Evolutionary conservation across 2,113 vertebrate species (phyloP).

Genomic region (Halichoerus grypus): DNA sequence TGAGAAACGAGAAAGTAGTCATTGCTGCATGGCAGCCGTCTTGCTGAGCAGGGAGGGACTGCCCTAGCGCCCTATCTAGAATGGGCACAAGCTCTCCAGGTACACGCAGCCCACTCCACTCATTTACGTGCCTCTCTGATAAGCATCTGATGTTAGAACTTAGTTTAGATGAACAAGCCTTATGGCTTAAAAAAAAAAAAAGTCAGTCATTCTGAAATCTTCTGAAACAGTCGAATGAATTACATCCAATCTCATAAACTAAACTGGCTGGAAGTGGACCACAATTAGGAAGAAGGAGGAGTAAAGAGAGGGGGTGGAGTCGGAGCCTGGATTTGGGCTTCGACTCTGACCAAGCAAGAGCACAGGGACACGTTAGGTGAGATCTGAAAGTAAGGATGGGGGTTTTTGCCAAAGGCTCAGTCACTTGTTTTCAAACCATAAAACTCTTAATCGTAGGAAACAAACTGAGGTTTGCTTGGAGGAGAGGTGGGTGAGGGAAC

Average conservation of each 20-base stretch:
- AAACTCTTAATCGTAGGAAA: background rate
- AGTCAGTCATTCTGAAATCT: background rate
- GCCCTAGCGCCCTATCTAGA: background rate
- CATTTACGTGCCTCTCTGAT: background rate
- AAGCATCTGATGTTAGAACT: background rate
- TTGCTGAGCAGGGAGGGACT: background rate
- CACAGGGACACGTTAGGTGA: background rate
- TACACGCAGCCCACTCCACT: background rate
- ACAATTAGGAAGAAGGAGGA: background rate
- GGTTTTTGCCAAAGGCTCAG: background rate
- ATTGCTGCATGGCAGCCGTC: rapidly evolving
- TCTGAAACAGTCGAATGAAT: background rate
- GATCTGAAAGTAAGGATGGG: background rate
- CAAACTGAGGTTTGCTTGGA: background rate
- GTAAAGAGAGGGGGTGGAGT: background rate
- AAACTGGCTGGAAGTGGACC: background rate
- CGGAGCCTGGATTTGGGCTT: background rate
- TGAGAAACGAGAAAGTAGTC: background rate
- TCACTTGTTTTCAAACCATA: background rate
- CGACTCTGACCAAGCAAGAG: background rate
- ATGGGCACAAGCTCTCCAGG: background rate
- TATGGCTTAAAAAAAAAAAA: background rate
- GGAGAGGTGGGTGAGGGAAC: background rate
- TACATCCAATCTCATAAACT: background rate
- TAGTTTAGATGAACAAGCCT: background rate